A percentile compares a stretch with the other conserved stretches of the same genome.
Evolutionary conservation across 2,113 vertebrate species (phyloP).

Genomic region (Onychostoma macrolepis): DNA sequence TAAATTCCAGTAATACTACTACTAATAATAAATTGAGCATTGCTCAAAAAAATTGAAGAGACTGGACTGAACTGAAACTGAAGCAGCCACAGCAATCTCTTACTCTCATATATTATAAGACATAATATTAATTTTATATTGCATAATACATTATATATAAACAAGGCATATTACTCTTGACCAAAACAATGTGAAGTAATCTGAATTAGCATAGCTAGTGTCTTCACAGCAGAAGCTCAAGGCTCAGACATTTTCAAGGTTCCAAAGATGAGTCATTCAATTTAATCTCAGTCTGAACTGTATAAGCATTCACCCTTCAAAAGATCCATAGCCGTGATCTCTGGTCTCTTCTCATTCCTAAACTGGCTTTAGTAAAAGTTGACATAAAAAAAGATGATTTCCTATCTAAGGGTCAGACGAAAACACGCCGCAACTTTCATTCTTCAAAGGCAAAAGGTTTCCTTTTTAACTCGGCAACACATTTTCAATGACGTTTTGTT

Average conservation of each 20-base stretch:
- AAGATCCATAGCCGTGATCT: too few relatives aligned
- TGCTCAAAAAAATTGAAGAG: too few relatives aligned
- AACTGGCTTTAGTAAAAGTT: neutral
- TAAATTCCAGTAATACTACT: neutral
- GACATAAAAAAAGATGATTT: neutral
- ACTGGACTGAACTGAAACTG: too few relatives aligned
- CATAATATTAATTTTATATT: too few relatives aligned
- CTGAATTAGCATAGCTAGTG: neutral
- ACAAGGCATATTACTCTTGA: neutral
- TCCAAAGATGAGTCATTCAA: slow-evolving; percentile 6
- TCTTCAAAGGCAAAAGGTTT: neutral
- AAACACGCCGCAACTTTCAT: neutral
- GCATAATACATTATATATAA: neutral
- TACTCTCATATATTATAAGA: neutral
- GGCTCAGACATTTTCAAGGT: neutral
- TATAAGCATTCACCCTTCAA: too few relatives aligned
- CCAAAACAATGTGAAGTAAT: neutral
- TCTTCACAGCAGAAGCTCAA: neutral
- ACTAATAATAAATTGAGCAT: too few relatives aligned
- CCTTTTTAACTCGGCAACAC: neutral
- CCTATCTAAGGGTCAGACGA: neutral
- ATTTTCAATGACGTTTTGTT: neutral
- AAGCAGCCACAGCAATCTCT: neutral
- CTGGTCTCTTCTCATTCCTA: too few relatives aligned
- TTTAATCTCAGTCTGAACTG: neutral